Conservation (phyloP, 2,113 vertebrate species). For the Pheucticus melanocephalus region DNA sequence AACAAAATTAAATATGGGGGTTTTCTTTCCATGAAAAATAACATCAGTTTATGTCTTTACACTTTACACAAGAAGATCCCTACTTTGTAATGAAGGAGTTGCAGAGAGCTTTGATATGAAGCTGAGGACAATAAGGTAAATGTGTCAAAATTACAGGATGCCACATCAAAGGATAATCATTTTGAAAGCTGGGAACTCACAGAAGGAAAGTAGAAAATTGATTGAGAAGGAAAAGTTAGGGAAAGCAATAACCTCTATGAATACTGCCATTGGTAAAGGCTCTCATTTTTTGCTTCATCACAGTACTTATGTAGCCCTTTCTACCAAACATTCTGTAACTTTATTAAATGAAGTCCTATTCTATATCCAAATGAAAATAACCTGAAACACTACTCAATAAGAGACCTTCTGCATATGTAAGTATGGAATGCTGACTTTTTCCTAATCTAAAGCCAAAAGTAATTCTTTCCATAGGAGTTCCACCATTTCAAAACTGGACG, state of each 20-base stretch:
- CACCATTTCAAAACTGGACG: neutral
- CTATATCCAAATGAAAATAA: neutral
- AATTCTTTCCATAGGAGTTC: neutral
- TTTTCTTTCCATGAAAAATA: neutral
- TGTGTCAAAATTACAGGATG: neutral
- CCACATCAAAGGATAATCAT: neutral
- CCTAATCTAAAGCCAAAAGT: neutral
- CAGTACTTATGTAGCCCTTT: accelerated
- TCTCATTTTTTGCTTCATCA: neutral
- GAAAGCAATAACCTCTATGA: neutral
- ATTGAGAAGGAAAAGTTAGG: neutral
- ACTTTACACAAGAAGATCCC: neutral
- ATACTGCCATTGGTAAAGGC: neutral
- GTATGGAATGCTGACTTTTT: neutral
- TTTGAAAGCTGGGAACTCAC: neutral
- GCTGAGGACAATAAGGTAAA: neutral
- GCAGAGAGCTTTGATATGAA: neutral
- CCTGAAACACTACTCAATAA: neutral
- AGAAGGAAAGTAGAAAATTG: neutral
- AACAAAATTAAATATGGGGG: neutral
- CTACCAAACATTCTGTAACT: neutral
- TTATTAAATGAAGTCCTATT: neutral
- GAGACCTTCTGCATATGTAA: neutral
- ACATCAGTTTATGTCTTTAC: neutral
- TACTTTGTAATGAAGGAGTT: neutral